A percentile compares a stretch with the other conserved stretches of the same genome.
Conservation (phyloP, 2,888 invertebrate species). For the Agrochola macilenta region DNA sequence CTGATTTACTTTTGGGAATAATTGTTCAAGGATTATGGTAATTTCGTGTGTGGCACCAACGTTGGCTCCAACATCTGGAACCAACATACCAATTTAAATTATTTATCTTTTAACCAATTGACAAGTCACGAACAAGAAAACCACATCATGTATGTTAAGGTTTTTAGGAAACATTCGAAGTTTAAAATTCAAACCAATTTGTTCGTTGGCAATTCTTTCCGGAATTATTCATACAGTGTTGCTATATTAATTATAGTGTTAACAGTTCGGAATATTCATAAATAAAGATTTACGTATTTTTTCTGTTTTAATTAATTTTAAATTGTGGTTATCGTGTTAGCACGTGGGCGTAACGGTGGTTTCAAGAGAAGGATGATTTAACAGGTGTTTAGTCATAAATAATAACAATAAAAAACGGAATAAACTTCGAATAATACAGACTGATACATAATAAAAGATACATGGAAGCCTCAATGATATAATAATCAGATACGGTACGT, state of each 20-base stretch:
- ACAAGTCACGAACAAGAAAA: conserved; percentile 64
- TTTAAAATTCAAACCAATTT: conserved; percentile 64
- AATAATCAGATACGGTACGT: neutral
- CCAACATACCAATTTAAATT: conserved; percentile 49
- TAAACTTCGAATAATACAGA: no score
- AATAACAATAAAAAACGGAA: neutral
- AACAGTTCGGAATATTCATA: conserved; percentile 58
- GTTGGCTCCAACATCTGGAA: conserved; percentile 27
- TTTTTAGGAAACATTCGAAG: conserved; percentile 60
- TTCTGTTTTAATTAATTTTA: conserved; percentile 61
- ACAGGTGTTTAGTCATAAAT: conserved; percentile 27
- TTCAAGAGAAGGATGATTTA: conserved; percentile 37
- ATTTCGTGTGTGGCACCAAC: neutral
- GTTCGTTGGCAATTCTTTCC: conserved; percentile 51
- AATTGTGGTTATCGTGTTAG: conserved; percentile 42
- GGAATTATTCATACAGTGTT: conserved; percentile 54
- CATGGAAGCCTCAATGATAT: no score
- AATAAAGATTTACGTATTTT: conserved; percentile 43
- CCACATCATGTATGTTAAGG: conserved; percentile 42
- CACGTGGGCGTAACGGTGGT: conserved; percentile 58
- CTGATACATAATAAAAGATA: no score
- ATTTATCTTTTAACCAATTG: conserved; percentile 56
- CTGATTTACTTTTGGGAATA: neutral
- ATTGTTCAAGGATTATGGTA: neutral
- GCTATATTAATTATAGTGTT: conserved; percentile 65